phyloP scores from a whole-genome alignment of 2,888 invertebrate species.

The Ectobius pallidus region DNA sequence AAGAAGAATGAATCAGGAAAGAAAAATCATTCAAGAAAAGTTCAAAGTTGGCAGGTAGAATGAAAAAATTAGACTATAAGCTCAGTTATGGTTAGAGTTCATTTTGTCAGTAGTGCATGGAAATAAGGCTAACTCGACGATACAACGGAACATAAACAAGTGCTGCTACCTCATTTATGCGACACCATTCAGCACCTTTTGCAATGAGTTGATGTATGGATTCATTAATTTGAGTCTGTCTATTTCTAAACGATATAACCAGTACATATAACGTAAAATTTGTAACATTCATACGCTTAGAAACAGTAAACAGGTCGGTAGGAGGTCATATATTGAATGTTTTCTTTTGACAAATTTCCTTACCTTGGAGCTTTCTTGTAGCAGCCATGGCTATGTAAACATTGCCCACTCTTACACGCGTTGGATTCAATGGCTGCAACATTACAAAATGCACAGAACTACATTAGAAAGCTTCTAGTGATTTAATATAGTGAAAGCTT shows the following conservation, averaged over 20 bases:
- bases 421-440: no score
- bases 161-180: not conserved
- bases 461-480: no score
- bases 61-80: no score
- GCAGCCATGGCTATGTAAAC: slow-evolving; percentile 98
- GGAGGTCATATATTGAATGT: slow-evolving; percentile 47
- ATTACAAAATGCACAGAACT: no score
- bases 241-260: not conserved
- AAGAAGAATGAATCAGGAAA: no score
- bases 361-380: slow-evolving; percentile 99
- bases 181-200: not conserved
- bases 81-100: no score
- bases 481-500: no score
- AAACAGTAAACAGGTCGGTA: slow-evolving; percentile 55
- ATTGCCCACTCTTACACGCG: no score
- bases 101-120: not conserved
- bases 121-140: not conserved
- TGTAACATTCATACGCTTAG: slow-evolving; percentile 31
- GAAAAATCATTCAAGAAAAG: no score
- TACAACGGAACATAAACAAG: slow-evolving; percentile 8
- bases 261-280: not conserved
- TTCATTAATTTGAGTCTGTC: not conserved
- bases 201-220: not conserved
- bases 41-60: no score
- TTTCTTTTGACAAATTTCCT: slow-evolving; percentile 54